phyloP scores from a whole-genome alignment of 1,140 invertebrate genomes.

The Aphis craccivora region DNA sequence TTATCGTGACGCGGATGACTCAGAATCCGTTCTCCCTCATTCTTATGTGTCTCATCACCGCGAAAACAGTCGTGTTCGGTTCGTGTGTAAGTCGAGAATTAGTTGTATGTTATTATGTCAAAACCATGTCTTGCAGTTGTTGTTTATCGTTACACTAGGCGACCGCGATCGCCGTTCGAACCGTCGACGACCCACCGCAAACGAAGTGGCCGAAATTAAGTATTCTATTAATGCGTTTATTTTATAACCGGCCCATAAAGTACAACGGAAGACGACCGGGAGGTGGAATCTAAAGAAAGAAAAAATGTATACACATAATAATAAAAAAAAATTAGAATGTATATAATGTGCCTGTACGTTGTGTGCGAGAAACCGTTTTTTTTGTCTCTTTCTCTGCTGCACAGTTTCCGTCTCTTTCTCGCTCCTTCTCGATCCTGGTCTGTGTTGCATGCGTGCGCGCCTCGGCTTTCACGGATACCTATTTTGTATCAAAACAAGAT shows the following conservation, averaged over 20 bases:
- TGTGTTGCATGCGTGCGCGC: too few relatives aligned
- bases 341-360: background rate
- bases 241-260: slow-evolving; percentile 42
- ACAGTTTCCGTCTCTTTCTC: background rate
- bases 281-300: background rate
- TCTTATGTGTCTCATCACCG: too few relatives aligned
- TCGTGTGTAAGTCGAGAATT: background rate
- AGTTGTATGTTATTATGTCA: background rate
- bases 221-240: slow-evolving; percentile 36
- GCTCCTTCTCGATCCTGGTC: background rate
- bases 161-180: background rate
- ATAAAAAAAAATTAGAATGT: slow-evolving; percentile 45
- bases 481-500: slow-evolving; percentile 52
- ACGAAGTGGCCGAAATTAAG: slow-evolving; percentile 30
- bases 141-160: background rate
- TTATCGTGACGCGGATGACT: background rate
- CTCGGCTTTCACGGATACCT: slow-evolving; percentile 30
- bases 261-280: background rate
- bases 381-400: slow-evolving; percentile 4
- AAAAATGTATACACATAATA: background rate
- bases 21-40: background rate
- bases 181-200: background rate
- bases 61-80: background rate
- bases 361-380: background rate
- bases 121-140: background rate